Evolutionary conservation across 2,797 vertebrate species (phyloP), one percentile per base, ranked within the genome.

Genomic region (Adrianichthys oophorus): DNA sequence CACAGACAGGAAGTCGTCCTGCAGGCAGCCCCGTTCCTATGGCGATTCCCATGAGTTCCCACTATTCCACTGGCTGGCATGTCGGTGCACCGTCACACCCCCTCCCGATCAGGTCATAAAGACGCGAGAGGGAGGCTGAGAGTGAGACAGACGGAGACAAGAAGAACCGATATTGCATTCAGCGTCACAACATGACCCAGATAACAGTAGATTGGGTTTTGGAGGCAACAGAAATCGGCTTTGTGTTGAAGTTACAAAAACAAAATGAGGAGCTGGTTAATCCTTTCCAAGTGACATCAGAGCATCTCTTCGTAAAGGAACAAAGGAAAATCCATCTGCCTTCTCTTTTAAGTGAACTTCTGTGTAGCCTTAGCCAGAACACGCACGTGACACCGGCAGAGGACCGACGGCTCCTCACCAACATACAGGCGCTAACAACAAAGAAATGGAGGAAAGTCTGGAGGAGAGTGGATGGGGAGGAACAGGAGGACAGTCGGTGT

Each of bases 1-100:
- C 79, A 65, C 78, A 87, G 90, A 90, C 88, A 90, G 89, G 89
- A 91, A 91, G 89, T 89, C 76, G 70, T 84, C 84, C 78, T 64
- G 69, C 80, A 51, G 78, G 83, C 70, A 80, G 76, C 84, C 75
- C 68, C 73, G 76, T 92, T 85, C 91, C 91, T 73, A 89, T 82
- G 59, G 91, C 48, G 87, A 89, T 92, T 92, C 91, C 87, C 90
- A 91, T 80, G 87, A 85, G 88, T 87, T 89, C 90, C 85, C 87
- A 88, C 86, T 89, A 90, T 89, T 90, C 89, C 84, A 74, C 70
- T 53, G 83, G 72, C 76, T 79, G 83, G 87, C 88, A 90, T 89
- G 88, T 82, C 88, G 85, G 90, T 74, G 86, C 66, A 76, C 79
- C 76, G 75, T 72, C 69, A 61, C 55, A 72, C 74, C 80, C 80